Conservation (phyloP, 2,888 invertebrate genomes). For the Drosophila longiperda region DNA sequence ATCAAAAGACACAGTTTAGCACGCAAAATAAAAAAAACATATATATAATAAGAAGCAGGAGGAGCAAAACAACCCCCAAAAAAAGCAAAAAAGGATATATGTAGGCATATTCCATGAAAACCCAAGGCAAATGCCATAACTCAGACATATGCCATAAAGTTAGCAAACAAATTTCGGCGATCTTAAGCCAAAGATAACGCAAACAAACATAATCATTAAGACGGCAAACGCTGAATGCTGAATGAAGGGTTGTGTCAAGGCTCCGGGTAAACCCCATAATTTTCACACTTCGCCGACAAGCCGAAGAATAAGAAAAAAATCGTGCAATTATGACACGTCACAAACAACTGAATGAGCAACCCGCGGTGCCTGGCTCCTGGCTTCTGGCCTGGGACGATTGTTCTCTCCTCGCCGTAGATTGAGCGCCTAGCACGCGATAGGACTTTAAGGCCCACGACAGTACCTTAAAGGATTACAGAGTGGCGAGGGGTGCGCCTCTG, state of each 20-base stretch:
- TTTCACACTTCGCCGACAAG: slow-evolving; percentile 68
- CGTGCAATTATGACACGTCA: slow-evolving; percentile 79
- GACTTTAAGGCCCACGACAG: slow-evolving; percentile 24
- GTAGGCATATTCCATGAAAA: slow-evolving; percentile 28
- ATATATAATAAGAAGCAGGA: slow-evolving; percentile 11
- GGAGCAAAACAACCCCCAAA: slow-evolving; percentile 61
- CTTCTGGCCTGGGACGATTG: slow-evolving; percentile 21
- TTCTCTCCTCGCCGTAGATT: slow-evolving; percentile 35
- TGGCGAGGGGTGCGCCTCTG: slow-evolving; percentile 46
- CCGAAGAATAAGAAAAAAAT: slow-evolving; percentile 33
- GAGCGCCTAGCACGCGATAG: slow-evolving; percentile 71
- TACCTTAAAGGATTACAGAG: slow-evolving; percentile 66
- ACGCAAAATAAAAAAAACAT: slow-evolving; percentile 44
- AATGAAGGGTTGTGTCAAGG: slow-evolving; percentile 58
- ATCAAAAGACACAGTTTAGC: slow-evolving; percentile 70
- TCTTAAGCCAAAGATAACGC: slow-evolving; percentile 66
- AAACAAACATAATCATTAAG: slow-evolving; percentile 72
- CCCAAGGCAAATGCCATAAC: slow-evolving; percentile 63
- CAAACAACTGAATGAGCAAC: slow-evolving; percentile 51
- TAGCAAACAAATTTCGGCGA: slow-evolving; percentile 67
- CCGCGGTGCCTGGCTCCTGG: slow-evolving; percentile 47
- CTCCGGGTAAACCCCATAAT: slow-evolving; percentile 67
- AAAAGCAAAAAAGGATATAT: slow-evolving; percentile 20
- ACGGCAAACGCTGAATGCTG: slow-evolving; percentile 21
- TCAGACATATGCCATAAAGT: slow-evolving; percentile 71